These are phyloP conservation scores for Panorpa germanica DNA, from an alignment of 2,888 invertebrate genomes.

Conservation along the genomic window DNA sequence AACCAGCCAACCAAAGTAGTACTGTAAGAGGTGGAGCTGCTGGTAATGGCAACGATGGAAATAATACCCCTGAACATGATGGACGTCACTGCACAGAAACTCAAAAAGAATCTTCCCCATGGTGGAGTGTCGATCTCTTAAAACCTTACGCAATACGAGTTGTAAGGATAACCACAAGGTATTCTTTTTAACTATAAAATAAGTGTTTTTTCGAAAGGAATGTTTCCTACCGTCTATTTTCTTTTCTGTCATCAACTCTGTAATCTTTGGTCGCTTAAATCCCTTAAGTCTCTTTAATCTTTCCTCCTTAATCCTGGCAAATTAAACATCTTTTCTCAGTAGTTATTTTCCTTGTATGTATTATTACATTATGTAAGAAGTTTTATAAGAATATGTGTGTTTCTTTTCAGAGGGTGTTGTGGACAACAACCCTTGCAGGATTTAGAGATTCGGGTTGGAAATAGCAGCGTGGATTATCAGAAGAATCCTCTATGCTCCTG, in stretches of 20 bases:
- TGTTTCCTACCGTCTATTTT: no score
- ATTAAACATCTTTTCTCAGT: no score
- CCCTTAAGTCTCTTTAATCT: no score
- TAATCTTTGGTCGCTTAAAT: no score
- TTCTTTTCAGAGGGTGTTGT: constrained; percentile 29
- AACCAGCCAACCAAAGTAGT: constrained; percentile 82
- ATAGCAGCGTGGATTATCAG: constrained; percentile 71
- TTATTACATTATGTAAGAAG: no score
- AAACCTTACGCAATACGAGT: constrained; percentile 70
- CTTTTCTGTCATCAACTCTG: no score
- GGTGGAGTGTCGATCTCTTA: constrained; percentile 83
- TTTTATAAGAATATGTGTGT: no score
- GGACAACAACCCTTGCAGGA: constrained; percentile 80
- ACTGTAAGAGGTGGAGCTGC: constrained; percentile 70
- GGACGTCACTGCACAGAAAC: constrained; percentile 80
- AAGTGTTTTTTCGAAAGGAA: no score
- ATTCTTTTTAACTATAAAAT: no score
- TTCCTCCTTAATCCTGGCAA: no score
- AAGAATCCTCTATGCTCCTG: constrained; percentile 82
- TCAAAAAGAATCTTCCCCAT: constrained; percentile 73
- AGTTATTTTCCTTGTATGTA: no score
- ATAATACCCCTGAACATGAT: constrained; percentile 65
- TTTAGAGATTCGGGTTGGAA: constrained; percentile 77
- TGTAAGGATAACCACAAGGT: constrained; percentile 67
- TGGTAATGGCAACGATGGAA: constrained; percentile 75